phyloP scores from a whole-genome alignment of 2,113 vertebrate genomes.

The Menura novaehollandiae region DNA sequence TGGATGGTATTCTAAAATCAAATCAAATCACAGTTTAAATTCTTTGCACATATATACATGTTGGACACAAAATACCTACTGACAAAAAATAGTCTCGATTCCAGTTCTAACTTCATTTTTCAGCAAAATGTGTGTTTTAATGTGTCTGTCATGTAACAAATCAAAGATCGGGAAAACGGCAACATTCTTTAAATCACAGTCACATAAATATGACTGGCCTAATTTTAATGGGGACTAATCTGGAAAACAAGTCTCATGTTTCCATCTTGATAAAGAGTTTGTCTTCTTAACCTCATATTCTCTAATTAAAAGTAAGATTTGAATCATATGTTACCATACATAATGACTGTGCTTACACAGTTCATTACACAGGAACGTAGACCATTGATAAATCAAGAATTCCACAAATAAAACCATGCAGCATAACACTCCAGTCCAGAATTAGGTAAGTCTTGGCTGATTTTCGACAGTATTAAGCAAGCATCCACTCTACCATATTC shows the following conservation, averaged over 20 bases:
- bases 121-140: neutral
- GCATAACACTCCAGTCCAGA: neutral
- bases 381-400: neutral
- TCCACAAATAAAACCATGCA: neutral
- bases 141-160: neutral
- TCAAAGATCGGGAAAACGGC: neutral
- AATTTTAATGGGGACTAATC: neutral
- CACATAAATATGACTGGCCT: neutral
- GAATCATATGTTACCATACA: neutral
- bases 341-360: neutral
- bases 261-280: neutral
- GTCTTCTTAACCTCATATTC: neutral
- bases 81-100: neutral
- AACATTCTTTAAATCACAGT: neutral
- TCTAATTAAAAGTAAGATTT: neutral
- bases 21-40: neutral
- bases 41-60: neutral
- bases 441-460: neutral
- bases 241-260: neutral
- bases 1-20: slow-evolving; percentile 3
- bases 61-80: neutral
- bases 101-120: neutral
- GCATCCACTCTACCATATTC: neutral
- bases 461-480: slow-evolving; percentile 18
- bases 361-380: neutral